Conservation (phyloP, 2,888 invertebrate species). For the Monopis laevigella region DNA sequence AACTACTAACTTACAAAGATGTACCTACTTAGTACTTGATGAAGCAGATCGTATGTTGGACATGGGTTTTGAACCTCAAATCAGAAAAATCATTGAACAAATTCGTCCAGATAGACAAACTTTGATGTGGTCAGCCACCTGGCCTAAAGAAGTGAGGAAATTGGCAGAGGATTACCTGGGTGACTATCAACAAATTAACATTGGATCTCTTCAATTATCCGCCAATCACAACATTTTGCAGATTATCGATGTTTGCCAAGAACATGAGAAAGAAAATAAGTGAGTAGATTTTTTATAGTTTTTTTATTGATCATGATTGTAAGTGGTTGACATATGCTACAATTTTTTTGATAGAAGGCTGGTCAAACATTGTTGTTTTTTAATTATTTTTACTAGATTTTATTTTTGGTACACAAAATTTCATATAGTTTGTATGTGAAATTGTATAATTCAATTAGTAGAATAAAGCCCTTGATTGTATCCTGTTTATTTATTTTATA, state of each 20-base stretch:
- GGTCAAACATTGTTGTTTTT: too few species aligned
- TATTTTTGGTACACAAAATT: too few species aligned
- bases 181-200: slow-evolving; percentile 90
- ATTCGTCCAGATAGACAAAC: slow-evolving; percentile 95
- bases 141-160: slow-evolving; percentile 95
- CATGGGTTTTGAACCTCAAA: slow-evolving; percentile 98
- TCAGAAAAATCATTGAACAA: slow-evolving; percentile 92
- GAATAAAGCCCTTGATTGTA: too few species aligned
- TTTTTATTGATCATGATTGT: too few species aligned
- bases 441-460: too few species aligned
- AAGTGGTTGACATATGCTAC: too few species aligned
- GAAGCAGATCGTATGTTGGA: slow-evolving; percentile 96
- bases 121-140: slow-evolving; percentile 99
- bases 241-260: slow-evolving; percentile 87
- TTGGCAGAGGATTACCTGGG: slow-evolving; percentile 92
- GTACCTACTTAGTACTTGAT: slow-evolving; percentile 88
- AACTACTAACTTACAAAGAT: slow-evolving; percentile 76
- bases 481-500: too few species aligned
- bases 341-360: too few species aligned
- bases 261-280: slow-evolving; percentile 83
- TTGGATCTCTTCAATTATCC: slow-evolving; percentile 86
- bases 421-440: too few species aligned
- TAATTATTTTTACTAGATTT: too few species aligned
- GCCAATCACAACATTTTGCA: slow-evolving; percentile 94
- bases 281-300: slow-evolving; percentile 28